These are phyloP conservation scores for Pangasius macronema DNA, from an alignment of 2,797 vertebrate genomes.

Conservation along the genomic window DNA sequence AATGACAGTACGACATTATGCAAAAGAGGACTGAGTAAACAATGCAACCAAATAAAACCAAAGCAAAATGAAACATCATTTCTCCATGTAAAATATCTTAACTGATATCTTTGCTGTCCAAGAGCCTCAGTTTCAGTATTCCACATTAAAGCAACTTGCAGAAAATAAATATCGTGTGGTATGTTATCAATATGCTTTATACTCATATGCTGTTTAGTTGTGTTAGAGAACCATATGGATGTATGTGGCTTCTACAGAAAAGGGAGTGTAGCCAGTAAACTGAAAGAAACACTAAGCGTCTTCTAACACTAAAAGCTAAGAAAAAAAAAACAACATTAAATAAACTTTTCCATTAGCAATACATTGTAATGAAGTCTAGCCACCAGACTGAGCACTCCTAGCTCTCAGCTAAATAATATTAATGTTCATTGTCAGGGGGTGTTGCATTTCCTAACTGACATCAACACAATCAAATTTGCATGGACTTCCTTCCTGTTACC, in stretches of 20 bases:
- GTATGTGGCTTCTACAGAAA: background rate
- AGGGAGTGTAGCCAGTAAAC: background rate
- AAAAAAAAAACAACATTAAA: background rate
- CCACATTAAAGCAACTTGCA: background rate
- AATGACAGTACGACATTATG: background rate
- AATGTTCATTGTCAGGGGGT: background rate
- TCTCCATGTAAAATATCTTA: background rate
- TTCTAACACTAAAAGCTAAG: no score
- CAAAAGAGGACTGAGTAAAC: background rate
- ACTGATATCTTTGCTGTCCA: background rate
- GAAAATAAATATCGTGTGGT: background rate
- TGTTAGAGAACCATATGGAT: background rate
- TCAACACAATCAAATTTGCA: constrained; percentile 20
- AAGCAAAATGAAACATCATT: background rate
- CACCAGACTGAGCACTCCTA: background rate
- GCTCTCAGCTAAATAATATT: background rate
- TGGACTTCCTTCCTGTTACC: background rate
- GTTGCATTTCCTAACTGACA: constrained; percentile 16
- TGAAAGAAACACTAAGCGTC: background rate
- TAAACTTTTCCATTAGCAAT: background rate
- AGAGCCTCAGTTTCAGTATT: background rate
- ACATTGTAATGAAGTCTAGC: background rate
- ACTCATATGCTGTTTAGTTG: background rate
- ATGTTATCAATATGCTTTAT: background rate
- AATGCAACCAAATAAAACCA: background rate